phyloP scores from a whole-genome alignment of 2,113 vertebrate genomes.

The Ptychochromis oligacanthus region DNA sequence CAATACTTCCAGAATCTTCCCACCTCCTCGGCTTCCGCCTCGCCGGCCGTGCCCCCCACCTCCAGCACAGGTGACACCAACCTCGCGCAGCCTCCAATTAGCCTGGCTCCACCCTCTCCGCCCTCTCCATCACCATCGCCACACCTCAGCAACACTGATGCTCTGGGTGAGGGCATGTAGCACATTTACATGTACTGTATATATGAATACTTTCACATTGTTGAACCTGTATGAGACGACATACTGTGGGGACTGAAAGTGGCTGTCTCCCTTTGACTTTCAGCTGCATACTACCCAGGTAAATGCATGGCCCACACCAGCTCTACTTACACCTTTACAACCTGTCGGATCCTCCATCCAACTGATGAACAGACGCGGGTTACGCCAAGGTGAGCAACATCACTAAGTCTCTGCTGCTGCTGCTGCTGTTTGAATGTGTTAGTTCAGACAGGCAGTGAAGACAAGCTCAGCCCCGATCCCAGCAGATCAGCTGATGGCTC shows the following conservation, averaged over 20 bases:
- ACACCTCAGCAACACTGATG: conserved; percentile 76
- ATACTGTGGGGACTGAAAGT: not conserved
- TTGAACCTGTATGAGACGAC: not conserved
- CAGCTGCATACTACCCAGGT: conserved; percentile 91
- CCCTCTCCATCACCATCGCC: conserved; percentile 67
- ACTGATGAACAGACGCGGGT: conserved; percentile 95
- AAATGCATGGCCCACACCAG: conserved; percentile 99
- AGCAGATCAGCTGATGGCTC: too few relatives aligned
- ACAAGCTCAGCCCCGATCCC: not conserved
- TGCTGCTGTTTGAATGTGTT: not conserved
- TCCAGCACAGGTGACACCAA: conserved; percentile 20
- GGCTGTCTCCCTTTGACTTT: not conserved
- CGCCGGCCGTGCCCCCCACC: conserved; percentile 81
- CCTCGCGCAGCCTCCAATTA: conserved; percentile 2
- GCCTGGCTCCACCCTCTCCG: conserved; percentile 43
- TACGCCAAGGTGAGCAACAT: conserved; percentile 88
- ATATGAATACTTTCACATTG: not conserved
- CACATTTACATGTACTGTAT: not conserved
- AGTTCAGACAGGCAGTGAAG: not conserved
- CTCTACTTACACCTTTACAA: conserved; percentile 98
- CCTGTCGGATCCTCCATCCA: conserved; percentile 96
- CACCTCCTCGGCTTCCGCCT: conserved; percentile 75
- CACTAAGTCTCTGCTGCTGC: conserved; percentile 27
- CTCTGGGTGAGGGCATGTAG: conserved; percentile 56
- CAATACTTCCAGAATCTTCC: conserved; percentile 94